Conservation (phyloP, 2,113 vertebrate species). For the Mus pahari region DNA sequence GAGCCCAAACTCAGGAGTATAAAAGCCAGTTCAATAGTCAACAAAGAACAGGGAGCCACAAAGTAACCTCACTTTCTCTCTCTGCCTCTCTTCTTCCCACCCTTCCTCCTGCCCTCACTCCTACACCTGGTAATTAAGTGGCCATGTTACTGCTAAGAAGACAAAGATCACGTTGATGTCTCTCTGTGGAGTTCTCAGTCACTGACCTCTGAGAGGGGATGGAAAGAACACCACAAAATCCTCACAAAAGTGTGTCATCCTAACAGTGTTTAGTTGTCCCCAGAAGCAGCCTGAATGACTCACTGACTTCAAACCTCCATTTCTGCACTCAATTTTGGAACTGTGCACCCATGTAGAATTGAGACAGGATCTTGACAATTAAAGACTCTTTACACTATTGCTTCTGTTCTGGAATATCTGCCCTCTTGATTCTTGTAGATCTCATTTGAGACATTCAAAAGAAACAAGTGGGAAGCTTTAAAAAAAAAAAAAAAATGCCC, state of each 20-base stretch:
- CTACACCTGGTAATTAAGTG: not conserved
- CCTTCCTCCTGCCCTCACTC: conserved; percentile 4
- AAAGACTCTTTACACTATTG: conserved; percentile 16
- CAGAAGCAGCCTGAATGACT: conserved; percentile 23
- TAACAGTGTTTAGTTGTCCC: conserved; percentile 44
- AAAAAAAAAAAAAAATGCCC: not conserved
- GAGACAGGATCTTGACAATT: not conserved
- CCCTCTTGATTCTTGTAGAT: not conserved
- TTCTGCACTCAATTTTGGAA: not conserved
- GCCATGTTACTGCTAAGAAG: conserved; percentile 25
- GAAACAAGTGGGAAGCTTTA: not conserved
- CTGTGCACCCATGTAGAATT: not conserved
- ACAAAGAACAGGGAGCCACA: not conserved
- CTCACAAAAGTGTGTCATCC: conserved; percentile 37
- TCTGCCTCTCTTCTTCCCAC: not conserved
- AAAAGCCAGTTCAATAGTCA: conserved; percentile 1
- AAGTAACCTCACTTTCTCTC: not conserved
- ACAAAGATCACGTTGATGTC: not conserved
- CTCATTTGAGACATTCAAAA: not conserved
- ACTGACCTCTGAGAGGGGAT: conserved; percentile 58
- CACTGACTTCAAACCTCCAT: conserved; percentile 41
- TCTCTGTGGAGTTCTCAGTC: not conserved
- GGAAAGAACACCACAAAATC: conserved; percentile 45
- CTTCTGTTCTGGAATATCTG: conserved; percentile 34
- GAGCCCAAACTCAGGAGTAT: conserved; percentile 51